Percentiles rank a stretch among this genome's conserved stretches.
phyloP scores from a whole-genome alignment of 2,797 vertebrate genomes.

The Danio jaintianensis region DNA sequence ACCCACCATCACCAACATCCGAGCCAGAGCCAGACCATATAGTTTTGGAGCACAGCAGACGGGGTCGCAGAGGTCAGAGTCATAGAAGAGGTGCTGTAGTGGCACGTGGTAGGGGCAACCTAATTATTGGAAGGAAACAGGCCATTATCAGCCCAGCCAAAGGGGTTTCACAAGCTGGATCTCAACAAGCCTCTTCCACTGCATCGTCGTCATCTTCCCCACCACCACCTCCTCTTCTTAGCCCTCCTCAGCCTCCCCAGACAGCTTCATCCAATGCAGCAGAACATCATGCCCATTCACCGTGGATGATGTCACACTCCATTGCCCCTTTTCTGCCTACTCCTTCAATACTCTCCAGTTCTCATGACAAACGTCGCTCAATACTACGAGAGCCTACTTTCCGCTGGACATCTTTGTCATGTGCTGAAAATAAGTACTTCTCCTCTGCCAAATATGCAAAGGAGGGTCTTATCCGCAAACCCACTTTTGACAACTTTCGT shows the following conservation, averaged over 20 bases:
- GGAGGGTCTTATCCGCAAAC: slow-evolving; percentile 98
- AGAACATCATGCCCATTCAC: slow-evolving; percentile 79
- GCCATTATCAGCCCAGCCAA: slow-evolving; percentile 81
- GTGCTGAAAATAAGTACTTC: slow-evolving; percentile 92
- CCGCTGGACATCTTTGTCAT: slow-evolving; percentile 93
- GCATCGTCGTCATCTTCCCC: slow-evolving; percentile 90
- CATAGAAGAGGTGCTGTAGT: slow-evolving; percentile 76
- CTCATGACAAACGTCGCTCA: slow-evolving; percentile 90
- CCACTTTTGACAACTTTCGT: slow-evolving; percentile 97
- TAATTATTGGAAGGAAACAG: slow-evolving; percentile 74
- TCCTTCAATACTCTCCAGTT: slow-evolving; percentile 78
- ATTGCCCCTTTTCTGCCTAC: slow-evolving; percentile 87
- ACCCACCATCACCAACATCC: slow-evolving; percentile 83
- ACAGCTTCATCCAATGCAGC: slow-evolving; percentile 80
- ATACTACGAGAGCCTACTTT: slow-evolving; percentile 96
- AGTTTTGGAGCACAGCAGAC: slow-evolving; percentile 73
- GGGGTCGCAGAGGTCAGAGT: slow-evolving; percentile 84
- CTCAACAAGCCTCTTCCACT: slow-evolving; percentile 87
- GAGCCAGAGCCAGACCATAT: slow-evolving; percentile 85
- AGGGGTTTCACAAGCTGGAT: slow-evolving; percentile 81
- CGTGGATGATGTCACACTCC: slow-evolving; percentile 92
- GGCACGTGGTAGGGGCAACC: slow-evolving; percentile 79
- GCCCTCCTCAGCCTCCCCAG: slow-evolving; percentile 84
- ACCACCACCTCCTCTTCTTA: slow-evolving; percentile 90
- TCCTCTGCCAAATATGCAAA: slow-evolving; percentile 99